These are phyloP conservation scores for Mizuhopecten yessoensis DNA, from an alignment of 1,140 invertebrate species.

Conservation along the genomic window DNA sequence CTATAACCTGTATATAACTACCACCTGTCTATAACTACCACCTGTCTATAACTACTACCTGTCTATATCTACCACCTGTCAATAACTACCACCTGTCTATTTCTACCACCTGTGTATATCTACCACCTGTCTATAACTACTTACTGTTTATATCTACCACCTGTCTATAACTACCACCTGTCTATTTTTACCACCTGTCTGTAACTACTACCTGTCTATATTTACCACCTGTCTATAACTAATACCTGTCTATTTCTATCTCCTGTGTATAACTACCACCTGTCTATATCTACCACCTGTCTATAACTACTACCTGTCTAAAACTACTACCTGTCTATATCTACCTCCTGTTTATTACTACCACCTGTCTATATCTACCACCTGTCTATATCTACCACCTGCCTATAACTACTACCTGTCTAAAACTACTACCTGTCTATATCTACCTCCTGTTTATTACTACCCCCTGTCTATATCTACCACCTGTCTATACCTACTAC, in stretches of 20 bases:
- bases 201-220: neutral
- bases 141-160: neutral
- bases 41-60: conserved; percentile 1
- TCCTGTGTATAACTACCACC: neutral
- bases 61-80: neutral
- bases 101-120: neutral
- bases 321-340: neutral
- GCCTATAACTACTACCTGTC: neutral
- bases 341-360: neutral
- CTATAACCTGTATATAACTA: neutral
- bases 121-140: conserved; percentile 13
- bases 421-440: neutral
- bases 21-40: neutral
- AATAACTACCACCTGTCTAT: neutral
- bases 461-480: neutral
- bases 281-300: conserved; percentile 3
- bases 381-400: neutral
- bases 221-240: neutral
- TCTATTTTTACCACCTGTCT: neutral
- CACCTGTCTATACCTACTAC: neutral
- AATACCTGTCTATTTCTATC: neutral
- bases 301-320: neutral
- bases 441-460: neutral
- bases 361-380: neutral
- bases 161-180: neutral